Conservation (phyloP, 1,140 invertebrate genomes). For the Mercenaria mercenaria region DNA sequence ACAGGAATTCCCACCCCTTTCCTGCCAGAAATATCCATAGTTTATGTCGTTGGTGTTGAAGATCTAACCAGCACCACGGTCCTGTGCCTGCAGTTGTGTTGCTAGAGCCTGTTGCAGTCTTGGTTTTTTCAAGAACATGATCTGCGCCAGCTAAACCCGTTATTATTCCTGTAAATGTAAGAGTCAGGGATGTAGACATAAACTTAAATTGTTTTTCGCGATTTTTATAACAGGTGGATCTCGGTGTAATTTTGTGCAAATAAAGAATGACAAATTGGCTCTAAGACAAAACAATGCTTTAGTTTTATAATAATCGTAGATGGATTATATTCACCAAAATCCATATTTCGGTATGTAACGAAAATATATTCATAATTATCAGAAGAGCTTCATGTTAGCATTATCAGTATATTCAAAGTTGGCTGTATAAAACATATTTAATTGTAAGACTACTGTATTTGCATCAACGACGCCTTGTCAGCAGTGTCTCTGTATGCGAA, state of each 20-base stretch:
- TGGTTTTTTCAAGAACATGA: background rate
- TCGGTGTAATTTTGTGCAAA: background rate
- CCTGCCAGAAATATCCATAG: background rate
- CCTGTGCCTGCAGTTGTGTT: background rate
- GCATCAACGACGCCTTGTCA: too few species aligned
- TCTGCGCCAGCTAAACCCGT: background rate
- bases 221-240: background rate
- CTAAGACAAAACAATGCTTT: too few species aligned
- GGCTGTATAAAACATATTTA: too few species aligned
- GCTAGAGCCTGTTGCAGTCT: too few species aligned
- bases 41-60: background rate
- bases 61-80: slow-evolving; percentile 26
- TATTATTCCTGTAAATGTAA: slow-evolving; percentile 11
- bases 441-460: too few species aligned
- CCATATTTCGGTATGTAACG: background rate
- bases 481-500: too few species aligned
- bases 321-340: background rate
- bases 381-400: too few species aligned
- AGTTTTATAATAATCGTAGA: background rate
- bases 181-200: background rate
- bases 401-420: too few species aligned
- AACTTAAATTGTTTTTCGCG: background rate
- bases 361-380: too few species aligned
- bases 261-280: background rate
- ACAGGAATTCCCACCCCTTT: slow-evolving; percentile 33